Percentiles rank a stretch among this genome's conserved stretches.
Evolutionary conservation across 2,113 vertebrate genomes (phyloP).

Genomic region (Daubentonia madagascariensis): DNA sequence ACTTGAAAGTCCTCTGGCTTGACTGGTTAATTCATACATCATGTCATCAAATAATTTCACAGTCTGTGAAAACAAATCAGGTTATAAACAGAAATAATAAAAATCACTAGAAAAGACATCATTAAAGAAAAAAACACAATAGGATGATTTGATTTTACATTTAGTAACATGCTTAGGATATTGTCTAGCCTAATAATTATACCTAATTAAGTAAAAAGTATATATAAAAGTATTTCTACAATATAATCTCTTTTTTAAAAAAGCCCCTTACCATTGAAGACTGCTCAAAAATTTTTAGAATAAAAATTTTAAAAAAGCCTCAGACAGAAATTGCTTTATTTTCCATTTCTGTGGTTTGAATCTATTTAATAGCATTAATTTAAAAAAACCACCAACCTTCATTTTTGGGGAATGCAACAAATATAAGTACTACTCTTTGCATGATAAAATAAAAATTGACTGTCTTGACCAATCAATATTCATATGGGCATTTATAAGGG

Average conservation of each 20-base stretch:
- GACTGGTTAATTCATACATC: conserved; percentile 87
- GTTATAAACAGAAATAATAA: conserved; percentile 5
- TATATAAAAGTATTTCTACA: neutral
- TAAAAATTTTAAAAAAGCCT: neutral
- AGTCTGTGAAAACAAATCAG: conserved; percentile 83
- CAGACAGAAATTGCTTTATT: neutral
- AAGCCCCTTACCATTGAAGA: no score
- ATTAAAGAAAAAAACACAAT: neutral
- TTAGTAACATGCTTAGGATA: neutral
- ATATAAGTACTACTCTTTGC: neutral
- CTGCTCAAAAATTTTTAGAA: neutral
- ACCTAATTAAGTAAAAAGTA: neutral
- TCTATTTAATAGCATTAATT: neutral
- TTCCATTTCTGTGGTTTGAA: conserved; percentile 19
- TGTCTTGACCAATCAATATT: neutral
- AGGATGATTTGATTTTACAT: neutral
- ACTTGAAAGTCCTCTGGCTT: conserved; percentile 89
- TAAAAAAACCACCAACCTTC: neutral
- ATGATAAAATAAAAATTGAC: neutral
- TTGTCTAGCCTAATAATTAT: neutral
- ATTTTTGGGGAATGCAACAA: neutral
- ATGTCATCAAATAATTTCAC: conserved; percentile 89
- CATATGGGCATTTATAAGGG: neutral
- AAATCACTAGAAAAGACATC: conserved; percentile 35
- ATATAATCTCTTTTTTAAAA: neutral